Evolutionary conservation across 2,888 invertebrate species (phyloP), one percentile per base, ranked within the genome.

Genomic region (Aspidiotus rigidus): DNA sequence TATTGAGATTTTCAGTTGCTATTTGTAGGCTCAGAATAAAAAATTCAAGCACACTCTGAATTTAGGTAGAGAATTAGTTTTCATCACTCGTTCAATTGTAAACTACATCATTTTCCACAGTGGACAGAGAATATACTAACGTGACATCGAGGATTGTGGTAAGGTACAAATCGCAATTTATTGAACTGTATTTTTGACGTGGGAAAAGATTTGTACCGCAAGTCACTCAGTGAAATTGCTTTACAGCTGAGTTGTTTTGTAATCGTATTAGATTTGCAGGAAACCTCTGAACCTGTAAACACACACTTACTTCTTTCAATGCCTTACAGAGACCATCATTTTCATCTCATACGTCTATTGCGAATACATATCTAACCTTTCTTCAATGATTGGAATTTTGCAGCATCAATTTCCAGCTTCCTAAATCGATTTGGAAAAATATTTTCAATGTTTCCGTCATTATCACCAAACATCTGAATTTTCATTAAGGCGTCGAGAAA

Each of bases 401-500:
- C 3, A 11, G 49, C n/a, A 49, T 49, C 6, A 49, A 49, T 49
- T 49, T 11, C n/a, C 49, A 49, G 49, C n/a, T 49, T 49, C 6
- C 49, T 11, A 6, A 49, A 49, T 49, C 11, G 49, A 49, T 49
- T 13, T 9, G 10, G 1, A 42, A 55, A 8, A 42, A 41, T 9
- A 13, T 41, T 11, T 63, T 69, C 7, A 15, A 16, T 8, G 63
- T 11, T 40, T 17, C 49, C 44, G 28, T 28, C 28, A 28, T 28
- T 28, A 5, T 28, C 17, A 2, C 1, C 15, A 8, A 62, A 57
- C 57, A 62, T 63, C 17, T 62, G 56, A 40, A 69, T 13, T 10
- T 69, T 69, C 69, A 69, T 69, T 85, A 94, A 87, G 41, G 89
- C 88, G 79, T 95, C 94, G 79, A 94, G 83, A 77, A 91, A 91